Percentiles rank a stretch among this genome's conserved stretches.
These are phyloP conservation scores for Nephrotoma appendiculata DNA, from an alignment of 2,888 invertebrate species.

Conservation along the genomic window DNA sequence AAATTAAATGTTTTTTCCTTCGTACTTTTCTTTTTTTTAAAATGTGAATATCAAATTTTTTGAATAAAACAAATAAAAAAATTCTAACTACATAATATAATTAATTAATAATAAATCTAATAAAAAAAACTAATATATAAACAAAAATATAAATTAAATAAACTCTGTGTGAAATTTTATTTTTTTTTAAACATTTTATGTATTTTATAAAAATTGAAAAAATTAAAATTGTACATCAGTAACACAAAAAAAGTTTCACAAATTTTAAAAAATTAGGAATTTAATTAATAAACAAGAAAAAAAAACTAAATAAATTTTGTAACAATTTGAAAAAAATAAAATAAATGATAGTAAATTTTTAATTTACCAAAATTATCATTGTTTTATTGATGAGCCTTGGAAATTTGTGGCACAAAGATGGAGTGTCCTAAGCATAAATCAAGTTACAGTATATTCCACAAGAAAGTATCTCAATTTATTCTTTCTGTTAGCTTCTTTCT, in stretches of 20 bases:
- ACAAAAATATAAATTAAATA: neutral
- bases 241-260: neutral
- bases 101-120: neutral
- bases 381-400: neutral
- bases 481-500: too few species aligned
- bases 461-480: too few species aligned
- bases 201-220: neutral
- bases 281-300: neutral
- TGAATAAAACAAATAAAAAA: neutral
- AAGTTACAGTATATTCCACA: too few species aligned
- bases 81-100: neutral
- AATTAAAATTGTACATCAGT: neutral
- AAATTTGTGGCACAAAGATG: too few species aligned
- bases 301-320: neutral
- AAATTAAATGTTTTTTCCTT: neutral
- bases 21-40: neutral
- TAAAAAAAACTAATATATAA: neutral
- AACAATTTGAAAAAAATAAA: neutral
- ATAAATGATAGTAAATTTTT: neutral
- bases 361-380: neutral
- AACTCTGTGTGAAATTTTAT: neutral
- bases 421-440: too few species aligned
- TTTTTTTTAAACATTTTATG: neutral
- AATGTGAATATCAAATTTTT: neutral
- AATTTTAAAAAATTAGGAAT: neutral